Percentiles rank a stretch among this genome's conserved stretches.
These are phyloP conservation scores for Calameuta filiformis DNA, from an alignment of 2,888 invertebrate genomes.

Conservation along the genomic window DNA sequence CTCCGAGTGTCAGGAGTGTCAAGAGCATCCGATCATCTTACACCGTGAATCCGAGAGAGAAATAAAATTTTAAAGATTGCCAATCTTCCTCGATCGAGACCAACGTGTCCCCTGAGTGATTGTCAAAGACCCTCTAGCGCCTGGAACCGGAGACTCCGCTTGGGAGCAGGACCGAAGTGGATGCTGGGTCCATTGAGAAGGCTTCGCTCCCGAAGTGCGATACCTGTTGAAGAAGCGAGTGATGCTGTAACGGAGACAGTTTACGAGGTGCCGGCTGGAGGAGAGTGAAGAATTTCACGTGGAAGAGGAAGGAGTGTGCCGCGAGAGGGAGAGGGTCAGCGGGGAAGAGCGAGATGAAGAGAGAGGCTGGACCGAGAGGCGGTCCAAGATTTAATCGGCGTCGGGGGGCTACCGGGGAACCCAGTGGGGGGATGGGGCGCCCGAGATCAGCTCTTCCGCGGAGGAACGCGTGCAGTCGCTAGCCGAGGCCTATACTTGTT, in stretches of 20 bases:
- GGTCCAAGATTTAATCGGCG: conserved; percentile 55
- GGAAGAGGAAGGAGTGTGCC: conserved; percentile 4
- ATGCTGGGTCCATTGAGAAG: background rate
- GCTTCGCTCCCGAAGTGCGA: background rate
- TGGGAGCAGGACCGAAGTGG: background rate
- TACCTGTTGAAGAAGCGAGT: background rate
- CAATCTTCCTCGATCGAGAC: background rate
- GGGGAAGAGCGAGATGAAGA: conserved; percentile 24
- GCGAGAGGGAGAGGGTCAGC: conserved; percentile 7
- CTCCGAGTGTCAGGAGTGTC: conserved; percentile 24
- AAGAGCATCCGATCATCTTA: background rate
- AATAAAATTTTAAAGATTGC: background rate
- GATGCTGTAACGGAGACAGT: background rate
- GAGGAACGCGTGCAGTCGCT: conserved; percentile 62
- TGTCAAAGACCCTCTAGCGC: background rate
- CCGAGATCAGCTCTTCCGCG: conserved; percentile 55
- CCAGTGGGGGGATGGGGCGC: conserved; percentile 39
- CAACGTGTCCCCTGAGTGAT: background rate
- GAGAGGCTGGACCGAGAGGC: conserved; percentile 36
- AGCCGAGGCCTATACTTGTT: conserved; percentile 60
- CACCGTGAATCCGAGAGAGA: background rate
- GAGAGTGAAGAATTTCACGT: conserved; percentile 4
- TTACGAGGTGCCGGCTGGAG: background rate
- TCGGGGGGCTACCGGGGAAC: conserved; percentile 48
- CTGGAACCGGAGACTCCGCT: background rate